Base-by-base conservation (phyloP, 1,140 invertebrate species). In the Sycobia sp. region DNA sequence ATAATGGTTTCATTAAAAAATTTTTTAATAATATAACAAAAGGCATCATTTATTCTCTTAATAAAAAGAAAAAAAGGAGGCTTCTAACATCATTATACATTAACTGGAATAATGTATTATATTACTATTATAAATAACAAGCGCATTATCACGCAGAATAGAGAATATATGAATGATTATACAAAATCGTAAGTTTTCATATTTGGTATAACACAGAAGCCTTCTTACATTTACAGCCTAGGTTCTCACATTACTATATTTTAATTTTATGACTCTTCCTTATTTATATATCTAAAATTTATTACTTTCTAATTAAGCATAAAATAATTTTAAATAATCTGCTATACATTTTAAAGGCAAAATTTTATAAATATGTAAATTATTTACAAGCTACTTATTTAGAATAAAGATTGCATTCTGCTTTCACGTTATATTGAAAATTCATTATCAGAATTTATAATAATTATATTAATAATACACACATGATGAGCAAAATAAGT, bases 11-110 rank as follows among this genome's bases (percentile, higher is more conserved):
- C n/a, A n/a, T n/a, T 55, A 55, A 46, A 46, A 56, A 47, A 14
- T 16, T 14, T 13, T 38, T 25, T n/a, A 36, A n/a, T 62, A 43
- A 57, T 57, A 20, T 63, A 63, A 63, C 61, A 63, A 63, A 63
- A 63, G 46, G 54, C 53, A 57, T 63, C 38, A 36, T 63, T 63
- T 63, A 63, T 63, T 63, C 57, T 56, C 53, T 63, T 57, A 56
- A 57, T 57, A 63, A 63, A 53, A 63, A 63, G 61, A 63, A 63
- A 63, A 62, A 63, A 63, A n/a, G 36, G 27, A n/a, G n/a, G 27
- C 18, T 32, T 51, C 53, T 63, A 63, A 63, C 61, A 63, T 41
- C 13, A 34, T 56, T 57, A 57, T 50, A 63, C 61, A 63, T 57
- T 51, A 63, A 63, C 46, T 63, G 23, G 41, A 62, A 55, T 62